Conservation (phyloP, 2,888 invertebrate genomes). For the Rhopalosiphum nymphaeae region DNA sequence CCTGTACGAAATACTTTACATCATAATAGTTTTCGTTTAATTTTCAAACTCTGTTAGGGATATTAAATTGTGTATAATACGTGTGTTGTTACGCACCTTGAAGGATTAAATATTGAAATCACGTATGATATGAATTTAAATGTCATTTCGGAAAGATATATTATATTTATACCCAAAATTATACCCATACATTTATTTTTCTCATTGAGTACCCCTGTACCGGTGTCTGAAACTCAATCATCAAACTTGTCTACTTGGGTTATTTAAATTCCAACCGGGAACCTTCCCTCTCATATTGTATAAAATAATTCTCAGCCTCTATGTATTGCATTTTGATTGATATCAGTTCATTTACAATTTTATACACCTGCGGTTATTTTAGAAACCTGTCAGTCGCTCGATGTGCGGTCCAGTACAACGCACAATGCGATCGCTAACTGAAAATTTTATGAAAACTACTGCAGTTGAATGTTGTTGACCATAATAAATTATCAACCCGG, state of each 20-base stretch:
- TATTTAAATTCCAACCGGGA: conserved; percentile 18
- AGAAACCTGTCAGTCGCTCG: conserved; percentile 27
- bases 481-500: neutral
- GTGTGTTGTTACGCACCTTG: neutral
- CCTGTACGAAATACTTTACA: neutral
- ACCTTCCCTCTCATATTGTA: neutral
- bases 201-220: neutral
- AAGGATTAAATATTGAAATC: neutral
- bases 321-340: conserved; percentile 7
- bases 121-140: neutral
- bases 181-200: neutral
- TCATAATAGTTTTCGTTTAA: neutral
- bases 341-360: neutral
- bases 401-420: neutral
- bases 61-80: neutral
- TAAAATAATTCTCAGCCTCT: neutral
- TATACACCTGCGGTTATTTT: conserved; percentile 41
- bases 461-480: neutral
- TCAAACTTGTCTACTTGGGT: neutral
- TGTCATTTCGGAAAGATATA: neutral
- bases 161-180: neutral
- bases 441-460: conserved; percentile 6
- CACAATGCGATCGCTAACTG: neutral
- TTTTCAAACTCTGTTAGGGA: neutral
- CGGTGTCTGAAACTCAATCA: conserved; percentile 13